Base-by-base conservation (phyloP, 1,140 invertebrate species). In the Cheumatopsyche charites region DNA sequence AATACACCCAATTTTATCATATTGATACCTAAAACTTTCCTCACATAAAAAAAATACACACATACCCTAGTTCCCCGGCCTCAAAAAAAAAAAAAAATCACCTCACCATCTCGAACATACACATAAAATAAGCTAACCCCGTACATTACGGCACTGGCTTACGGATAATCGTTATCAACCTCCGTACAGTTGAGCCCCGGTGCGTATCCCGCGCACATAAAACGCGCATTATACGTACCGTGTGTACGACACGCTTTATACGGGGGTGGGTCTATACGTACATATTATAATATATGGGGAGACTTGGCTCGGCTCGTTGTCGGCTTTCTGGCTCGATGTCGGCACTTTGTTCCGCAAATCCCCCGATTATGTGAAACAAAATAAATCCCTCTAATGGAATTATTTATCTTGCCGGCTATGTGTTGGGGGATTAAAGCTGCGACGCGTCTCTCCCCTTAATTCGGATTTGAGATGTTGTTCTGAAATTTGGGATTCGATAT, bases 281-380 rank as follows among this genome's bases (percentile, higher is more conserved):
- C n/a, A n/a, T n/a, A n/a, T n/a, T n/a, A n/a, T n/a, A n/a, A n/a
- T n/a, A n/a, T n/a, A n/a, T n/a, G n/a, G n/a, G n/a, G n/a, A n/a
- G n/a, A n/a, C n/a, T n/a, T n/a, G n/a, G n/a, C n/a, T n/a, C n/a
- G n/a, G n/a, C 6, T 58, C 55, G 55, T 58, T 58, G 55, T 58
- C 55, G 55, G 55, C 55, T 58, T 58, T 58, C 13, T 58, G 55
- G 55, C 55, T 25, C 55, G 19, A 17, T 72, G 71, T 68, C 58
- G 52, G 25, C 71, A 67, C 25, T 72, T 72, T 72, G 71, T 72
- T 72, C 71, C 71, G 29, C 71, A 72, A 72, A 72, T 72, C 71
- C 71, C 67, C 66, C 71, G 71, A 72, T 72, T 72, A 72, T 65
- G 63, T 62, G 71, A 72, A 72, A 70, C 67, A 70, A 70, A 70